Conservation (phyloP, 2,113 vertebrate genomes). For the Charadrius vociferus region DNA sequence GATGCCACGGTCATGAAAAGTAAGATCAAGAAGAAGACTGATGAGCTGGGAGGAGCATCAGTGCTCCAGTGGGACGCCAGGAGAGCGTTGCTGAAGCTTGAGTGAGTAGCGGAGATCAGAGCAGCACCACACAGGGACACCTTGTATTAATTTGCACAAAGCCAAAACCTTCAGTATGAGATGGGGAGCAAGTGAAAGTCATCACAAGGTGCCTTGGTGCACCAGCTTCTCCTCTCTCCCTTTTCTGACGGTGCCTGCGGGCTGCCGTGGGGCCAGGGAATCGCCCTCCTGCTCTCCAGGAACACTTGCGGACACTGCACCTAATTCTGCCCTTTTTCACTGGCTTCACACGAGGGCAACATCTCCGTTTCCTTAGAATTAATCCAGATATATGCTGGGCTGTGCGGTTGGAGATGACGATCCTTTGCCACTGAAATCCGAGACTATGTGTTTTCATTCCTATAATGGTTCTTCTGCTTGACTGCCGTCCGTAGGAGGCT, state of each 20-base stretch:
- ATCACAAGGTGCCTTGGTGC: neutral
- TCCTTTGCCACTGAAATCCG: neutral
- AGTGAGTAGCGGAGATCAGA: neutral
- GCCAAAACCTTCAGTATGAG: neutral
- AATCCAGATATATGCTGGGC: neutral
- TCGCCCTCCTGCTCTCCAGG: neutral
- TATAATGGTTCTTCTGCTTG: neutral
- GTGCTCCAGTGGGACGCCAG: neutral
- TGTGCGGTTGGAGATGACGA: neutral
- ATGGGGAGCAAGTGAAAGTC: neutral
- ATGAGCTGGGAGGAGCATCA: neutral
- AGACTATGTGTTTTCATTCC: neutral
- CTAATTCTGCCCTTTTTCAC: neutral
- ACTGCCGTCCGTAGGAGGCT: neutral
- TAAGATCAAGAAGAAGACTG: neutral
- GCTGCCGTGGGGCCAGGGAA: neutral
- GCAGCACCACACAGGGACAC: neutral
- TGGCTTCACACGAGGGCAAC: neutral
- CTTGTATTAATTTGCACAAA: neutral
- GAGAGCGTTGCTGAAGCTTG: neutral
- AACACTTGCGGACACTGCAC: neutral
- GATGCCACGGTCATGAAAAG: neutral
- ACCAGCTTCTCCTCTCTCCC: neutral
- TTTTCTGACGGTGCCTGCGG: rapidly evolving
- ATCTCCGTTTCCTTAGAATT: neutral